Evolutionary conservation across 2,888 invertebrate genomes (phyloP).

Genomic region (Morpho deidamia): DNA sequence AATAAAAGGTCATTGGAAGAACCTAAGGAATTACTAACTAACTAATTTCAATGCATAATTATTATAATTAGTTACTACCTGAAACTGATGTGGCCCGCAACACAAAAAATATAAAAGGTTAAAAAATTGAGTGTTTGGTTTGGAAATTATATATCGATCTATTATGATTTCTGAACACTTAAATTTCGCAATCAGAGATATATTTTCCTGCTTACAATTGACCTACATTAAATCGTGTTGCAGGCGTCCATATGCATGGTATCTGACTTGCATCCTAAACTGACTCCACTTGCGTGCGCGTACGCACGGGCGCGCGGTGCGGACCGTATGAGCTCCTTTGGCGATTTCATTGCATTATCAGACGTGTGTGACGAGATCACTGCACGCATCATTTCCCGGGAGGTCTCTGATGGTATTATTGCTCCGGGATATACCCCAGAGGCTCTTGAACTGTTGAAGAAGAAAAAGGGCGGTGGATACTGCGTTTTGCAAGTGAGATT

Average conservation of each 20-base stretch:
- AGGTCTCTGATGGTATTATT: conserved; percentile 99
- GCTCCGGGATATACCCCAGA: conserved; percentile 93
- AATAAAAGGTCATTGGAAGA: no score
- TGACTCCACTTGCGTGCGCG: conserved; percentile 92
- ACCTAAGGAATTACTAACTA: no score
- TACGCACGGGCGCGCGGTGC: conserved; percentile 98
- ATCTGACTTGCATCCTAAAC: conserved; percentile 84
- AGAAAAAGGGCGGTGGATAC: conserved; percentile 96
- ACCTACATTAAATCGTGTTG: neutral
- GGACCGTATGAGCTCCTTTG: conserved; percentile 99
- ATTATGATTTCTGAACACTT: no score
- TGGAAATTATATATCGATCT: no score
- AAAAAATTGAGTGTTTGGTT: no score
- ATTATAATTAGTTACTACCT: no score
- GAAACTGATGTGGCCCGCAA: no score
- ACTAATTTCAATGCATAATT: no score
- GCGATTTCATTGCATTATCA: conserved; percentile 97
- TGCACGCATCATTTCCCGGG: conserved; percentile 93
- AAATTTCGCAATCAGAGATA: no score
- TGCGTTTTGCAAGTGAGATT: conserved; percentile 89
- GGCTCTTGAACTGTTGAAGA: conserved; percentile 91
- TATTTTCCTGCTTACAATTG: no score
- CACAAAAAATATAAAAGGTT: no score
- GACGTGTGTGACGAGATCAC: conserved; percentile 94
- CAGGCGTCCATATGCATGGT: conserved; percentile 96